phyloP scores from a whole-genome alignment of 2,797 vertebrate species.

The Telmatherina bonti region DNA sequence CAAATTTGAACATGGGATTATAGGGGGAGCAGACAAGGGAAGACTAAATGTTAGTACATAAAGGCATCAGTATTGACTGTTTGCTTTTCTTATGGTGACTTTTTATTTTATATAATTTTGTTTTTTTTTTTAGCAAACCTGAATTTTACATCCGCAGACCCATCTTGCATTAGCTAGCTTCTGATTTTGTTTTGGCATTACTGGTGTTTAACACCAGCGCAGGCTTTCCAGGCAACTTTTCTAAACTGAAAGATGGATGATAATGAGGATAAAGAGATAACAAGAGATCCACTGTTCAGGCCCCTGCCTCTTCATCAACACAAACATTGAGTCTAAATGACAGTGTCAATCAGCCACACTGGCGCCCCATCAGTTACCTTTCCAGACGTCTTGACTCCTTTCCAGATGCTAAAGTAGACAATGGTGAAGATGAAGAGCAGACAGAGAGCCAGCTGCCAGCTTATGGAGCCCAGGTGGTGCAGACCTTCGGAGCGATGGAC shows the following conservation, averaged over 20 bases:
- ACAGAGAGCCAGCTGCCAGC: conserved; percentile 96
- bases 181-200: background rate
- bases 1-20: background rate
- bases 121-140: too few species aligned
- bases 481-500: conserved; percentile 92
- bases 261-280: conserved; percentile 29
- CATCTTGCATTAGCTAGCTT: background rate
- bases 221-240: conserved; percentile 22
- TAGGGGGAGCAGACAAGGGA: background rate
- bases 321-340: conserved; percentile 54
- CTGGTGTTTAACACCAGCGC: background rate
- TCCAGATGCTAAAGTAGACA: conserved; percentile 99
- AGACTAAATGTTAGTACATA: background rate
- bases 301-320: conserved; percentile 29
- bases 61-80: background rate
- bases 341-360: conserved; percentile 53
- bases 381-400: conserved; percentile 98
- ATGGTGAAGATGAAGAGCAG: conserved; percentile 95
- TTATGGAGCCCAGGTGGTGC: conserved; percentile 92
- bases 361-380: conserved; percentile 86
- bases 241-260: conserved; percentile 34
- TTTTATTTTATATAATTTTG: background rate
- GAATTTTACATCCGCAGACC: background rate
- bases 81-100: background rate
- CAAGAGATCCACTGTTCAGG: conserved; percentile 8